These are phyloP conservation scores for Sander vitreus DNA, from an alignment of 2,113 vertebrate genomes.

Conservation along the genomic window DNA sequence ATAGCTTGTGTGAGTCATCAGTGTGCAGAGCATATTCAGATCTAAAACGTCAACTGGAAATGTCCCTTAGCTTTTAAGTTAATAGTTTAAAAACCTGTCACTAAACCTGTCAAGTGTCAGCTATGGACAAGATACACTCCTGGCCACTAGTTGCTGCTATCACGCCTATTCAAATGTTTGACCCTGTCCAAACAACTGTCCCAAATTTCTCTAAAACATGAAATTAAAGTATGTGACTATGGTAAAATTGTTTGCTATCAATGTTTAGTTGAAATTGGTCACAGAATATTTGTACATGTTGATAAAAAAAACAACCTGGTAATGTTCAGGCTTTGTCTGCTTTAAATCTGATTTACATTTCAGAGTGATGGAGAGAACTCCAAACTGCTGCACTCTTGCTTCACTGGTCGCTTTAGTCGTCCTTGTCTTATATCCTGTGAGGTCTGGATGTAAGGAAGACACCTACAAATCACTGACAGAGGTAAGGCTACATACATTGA, in stretches of 20 bases:
- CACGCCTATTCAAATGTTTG: too few species aligned
- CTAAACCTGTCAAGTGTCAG: not conserved
- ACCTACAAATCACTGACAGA: slow-evolving; percentile 1
- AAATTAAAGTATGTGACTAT: not conserved
- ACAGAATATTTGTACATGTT: not conserved
- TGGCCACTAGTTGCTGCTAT: not conserved
- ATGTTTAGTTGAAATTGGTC: not conserved
- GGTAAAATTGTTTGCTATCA: not conserved
- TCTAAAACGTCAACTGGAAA: too few species aligned
- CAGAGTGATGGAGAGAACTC: slow-evolving; percentile 53
- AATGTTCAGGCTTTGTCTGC: not conserved
- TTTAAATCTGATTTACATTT: not conserved
- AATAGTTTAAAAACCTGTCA: too few species aligned
- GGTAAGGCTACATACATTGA: slow-evolving; percentile 9
- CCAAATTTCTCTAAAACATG: not conserved
- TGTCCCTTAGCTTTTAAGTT: too few species aligned
- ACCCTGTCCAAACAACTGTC: not conserved
- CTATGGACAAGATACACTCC: not conserved
- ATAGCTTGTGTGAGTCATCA: not conserved
- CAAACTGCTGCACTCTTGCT: slow-evolving; percentile 15
- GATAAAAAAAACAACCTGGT: not conserved
- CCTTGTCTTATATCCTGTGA: slow-evolving; percentile 41
- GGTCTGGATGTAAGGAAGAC: slow-evolving; percentile 30
- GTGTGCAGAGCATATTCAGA: too few species aligned
- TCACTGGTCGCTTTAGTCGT: slow-evolving; percentile 26